A percentile compares a stretch with the other conserved stretches of the same genome.
Conservation (phyloP, 2,888 invertebrate genomes). For the Catocala sponsa region DNA sequence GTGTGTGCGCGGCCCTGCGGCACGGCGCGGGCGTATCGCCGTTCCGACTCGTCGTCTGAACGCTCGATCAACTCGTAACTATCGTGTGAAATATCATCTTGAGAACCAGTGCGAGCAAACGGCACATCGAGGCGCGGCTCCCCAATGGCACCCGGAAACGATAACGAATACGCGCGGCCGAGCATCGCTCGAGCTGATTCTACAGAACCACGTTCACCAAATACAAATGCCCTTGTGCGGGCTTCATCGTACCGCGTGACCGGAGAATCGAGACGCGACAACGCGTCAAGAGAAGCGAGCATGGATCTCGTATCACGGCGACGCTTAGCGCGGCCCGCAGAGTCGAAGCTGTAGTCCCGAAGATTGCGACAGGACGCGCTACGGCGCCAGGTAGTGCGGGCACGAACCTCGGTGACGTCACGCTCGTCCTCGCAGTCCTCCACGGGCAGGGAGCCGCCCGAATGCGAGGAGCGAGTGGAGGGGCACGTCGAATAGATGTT, state of each 20-base stretch:
- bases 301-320: conserved; percentile 74
- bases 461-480: conserved; percentile 78
- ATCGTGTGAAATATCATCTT: conserved; percentile 96
- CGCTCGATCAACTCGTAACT: conserved; percentile 95
- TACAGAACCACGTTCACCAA: conserved; percentile 85
- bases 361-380: conserved; percentile 95
- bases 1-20: conserved; percentile 77
- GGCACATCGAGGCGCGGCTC: conserved; percentile 90
- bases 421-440: conserved; percentile 54
- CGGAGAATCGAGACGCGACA: conserved; percentile 69
- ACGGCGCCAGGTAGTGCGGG: conserved; percentile 89
- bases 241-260: conserved; percentile 63
- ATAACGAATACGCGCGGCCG: conserved; percentile 94
- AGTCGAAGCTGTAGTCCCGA: conserved; percentile 92
- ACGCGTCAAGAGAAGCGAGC: conserved; percentile 73
- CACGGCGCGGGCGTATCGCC: conserved; percentile 64
- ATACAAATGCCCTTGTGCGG: conserved; percentile 78
- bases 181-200: conserved; percentile 91
- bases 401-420: conserved; percentile 71
- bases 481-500: conserved; percentile 87
- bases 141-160: conserved; percentile 94
- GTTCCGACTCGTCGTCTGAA: conserved; percentile 89
- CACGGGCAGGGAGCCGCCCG: conserved; percentile 70
- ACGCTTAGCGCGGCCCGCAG: conserved; percentile 90
- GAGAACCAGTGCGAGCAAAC: conserved; percentile 91